Evolutionary conservation across 2,888 invertebrate genomes (phyloP).

Genomic region (Acrobasis suavella): DNA sequence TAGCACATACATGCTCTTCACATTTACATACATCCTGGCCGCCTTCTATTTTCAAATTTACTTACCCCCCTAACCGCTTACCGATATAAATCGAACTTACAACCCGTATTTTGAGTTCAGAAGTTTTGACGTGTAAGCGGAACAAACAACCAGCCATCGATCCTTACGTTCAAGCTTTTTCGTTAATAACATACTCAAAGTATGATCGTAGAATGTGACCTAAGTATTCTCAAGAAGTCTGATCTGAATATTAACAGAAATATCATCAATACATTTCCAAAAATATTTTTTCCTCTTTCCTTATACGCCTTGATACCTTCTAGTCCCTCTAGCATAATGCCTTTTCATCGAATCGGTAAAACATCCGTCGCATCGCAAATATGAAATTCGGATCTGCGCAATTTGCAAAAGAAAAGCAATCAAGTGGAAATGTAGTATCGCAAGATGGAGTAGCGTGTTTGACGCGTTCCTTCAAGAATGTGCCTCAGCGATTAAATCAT

Average conservation of each 20-base stretch:
- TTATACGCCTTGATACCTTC: conserved; percentile 5
- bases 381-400: conserved; percentile 26
- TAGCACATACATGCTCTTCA: no score
- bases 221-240: not conserved
- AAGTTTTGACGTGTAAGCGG: no score
- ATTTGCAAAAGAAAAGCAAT: conserved; percentile 23
- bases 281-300: conserved; percentile 12
- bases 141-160: no score
- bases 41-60: no score
- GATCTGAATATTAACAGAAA: not conserved
- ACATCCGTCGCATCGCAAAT: conserved; percentile 21
- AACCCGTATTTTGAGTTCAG: no score
- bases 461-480: conserved; percentile 13
- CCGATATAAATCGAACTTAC: no score
- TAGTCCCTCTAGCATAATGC: conserved; percentile 4
- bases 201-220: no score
- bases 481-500: conserved; percentile 27
- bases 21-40: no score
- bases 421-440: conserved; percentile 27
- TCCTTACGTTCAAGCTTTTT: no score
- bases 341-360: conserved; percentile 15
- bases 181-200: no score
- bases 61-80: no score
- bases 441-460: conserved; percentile 25
- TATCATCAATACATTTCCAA: not conserved